These are phyloP conservation scores for Helogale parvula DNA, from an alignment of 2,113 vertebrate genomes.

Conservation along the genomic window DNA sequence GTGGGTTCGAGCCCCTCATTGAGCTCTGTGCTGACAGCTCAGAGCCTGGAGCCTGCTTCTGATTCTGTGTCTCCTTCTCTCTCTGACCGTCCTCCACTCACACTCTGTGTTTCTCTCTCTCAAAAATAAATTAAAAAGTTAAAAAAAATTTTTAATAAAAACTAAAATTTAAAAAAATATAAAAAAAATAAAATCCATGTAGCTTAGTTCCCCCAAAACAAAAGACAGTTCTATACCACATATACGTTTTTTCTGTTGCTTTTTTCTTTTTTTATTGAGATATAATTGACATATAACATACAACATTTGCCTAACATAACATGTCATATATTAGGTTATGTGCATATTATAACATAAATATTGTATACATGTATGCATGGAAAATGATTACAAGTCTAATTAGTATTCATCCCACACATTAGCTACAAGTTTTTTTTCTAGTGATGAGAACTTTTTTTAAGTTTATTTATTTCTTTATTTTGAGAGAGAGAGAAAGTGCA, in stretches of 20 bases:
- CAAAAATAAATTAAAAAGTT: too few species aligned
- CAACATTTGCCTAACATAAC: not conserved
- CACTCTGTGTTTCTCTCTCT: too few species aligned
- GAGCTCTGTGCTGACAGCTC: too few species aligned
- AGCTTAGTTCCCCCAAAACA: not conserved
- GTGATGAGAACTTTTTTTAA: not conserved
- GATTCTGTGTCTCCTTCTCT: too few species aligned
- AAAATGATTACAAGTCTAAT: not conserved
- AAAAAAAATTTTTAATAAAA: too few species aligned
- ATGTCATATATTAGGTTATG: not conserved
- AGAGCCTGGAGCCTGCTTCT: too few species aligned
- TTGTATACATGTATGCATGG: not conserved
- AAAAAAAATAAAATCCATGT: not conserved
- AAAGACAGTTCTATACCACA: not conserved
- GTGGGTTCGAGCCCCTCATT: too few species aligned
- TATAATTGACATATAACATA: not conserved
- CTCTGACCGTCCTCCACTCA: too few species aligned
- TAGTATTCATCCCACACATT: not conserved
- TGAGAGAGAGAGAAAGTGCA: too few species aligned
- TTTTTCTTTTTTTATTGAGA: not conserved
- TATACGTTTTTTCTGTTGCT: not conserved
- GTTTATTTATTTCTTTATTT: too few species aligned
- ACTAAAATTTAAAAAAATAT: too few species aligned
- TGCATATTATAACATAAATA: not conserved
- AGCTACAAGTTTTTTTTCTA: not conserved